These are phyloP conservation scores for Oscheius sp. DNA, from an alignment of 2,888 invertebrate genomes.

Conservation along the genomic window DNA sequence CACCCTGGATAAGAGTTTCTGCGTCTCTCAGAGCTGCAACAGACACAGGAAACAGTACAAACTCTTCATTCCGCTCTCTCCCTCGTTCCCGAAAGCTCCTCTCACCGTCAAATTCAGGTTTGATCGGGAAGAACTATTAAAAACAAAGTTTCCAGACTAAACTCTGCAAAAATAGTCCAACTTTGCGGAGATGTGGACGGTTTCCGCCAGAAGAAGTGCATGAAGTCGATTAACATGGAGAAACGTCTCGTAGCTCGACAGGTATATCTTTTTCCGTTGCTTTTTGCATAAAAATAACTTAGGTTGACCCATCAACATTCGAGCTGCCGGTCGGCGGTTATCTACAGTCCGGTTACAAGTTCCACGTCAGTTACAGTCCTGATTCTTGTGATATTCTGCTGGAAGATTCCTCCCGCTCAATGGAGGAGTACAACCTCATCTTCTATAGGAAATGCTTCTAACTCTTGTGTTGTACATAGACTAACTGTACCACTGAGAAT, in stretches of 20 bases:
- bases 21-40: slow-evolving; percentile 26
- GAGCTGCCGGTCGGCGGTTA: slow-evolving; percentile 16
- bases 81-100: slow-evolving; percentile 13
- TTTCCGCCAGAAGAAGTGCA: slow-evolving; percentile 21
- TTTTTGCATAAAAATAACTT: neutral
- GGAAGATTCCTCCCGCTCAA: neutral
- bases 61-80: slow-evolving; percentile 16
- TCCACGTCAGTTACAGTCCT: slow-evolving; percentile 6
- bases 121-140: neutral
- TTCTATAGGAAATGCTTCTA: slow-evolving; percentile 24
- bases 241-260: slow-evolving; percentile 2
- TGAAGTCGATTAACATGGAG: slow-evolving; percentile 10
- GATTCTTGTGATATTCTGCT: slow-evolving; percentile 2
- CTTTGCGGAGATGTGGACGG: slow-evolving; percentile 23
- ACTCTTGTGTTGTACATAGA: neutral
- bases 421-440: slow-evolving; percentile 16
- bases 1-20: slow-evolving; percentile 27
- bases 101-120: slow-evolving; percentile 7
- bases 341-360: slow-evolving; percentile 17
- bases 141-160: neutral
- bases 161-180: neutral
- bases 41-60: slow-evolving; percentile 1
- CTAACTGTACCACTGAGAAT: too few species aligned
- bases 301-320: slow-evolving; percentile 7
- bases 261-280: neutral